Conservation (phyloP, 1,140 invertebrate species). For the Capitella teleta region DNA sequence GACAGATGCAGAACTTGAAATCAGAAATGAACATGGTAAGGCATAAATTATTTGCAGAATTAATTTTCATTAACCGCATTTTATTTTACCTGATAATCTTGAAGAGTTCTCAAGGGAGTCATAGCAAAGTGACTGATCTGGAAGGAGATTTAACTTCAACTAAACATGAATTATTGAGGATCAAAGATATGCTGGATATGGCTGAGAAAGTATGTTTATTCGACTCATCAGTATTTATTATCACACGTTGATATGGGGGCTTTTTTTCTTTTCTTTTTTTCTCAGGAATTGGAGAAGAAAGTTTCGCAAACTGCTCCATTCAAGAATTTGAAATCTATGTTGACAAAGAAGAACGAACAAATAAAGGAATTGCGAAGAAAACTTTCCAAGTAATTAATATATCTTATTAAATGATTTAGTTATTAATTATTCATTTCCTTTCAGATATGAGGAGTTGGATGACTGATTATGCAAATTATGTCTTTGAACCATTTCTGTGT, state of each 20-base stretch:
- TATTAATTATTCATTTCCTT: too few relatives aligned
- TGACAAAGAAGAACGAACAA: conserved; percentile 43
- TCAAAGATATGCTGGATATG: conserved; percentile 45
- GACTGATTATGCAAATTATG: too few relatives aligned
- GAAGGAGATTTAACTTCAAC: conserved; percentile 24
- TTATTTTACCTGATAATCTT: neutral
- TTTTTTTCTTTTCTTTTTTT: conserved; percentile 1
- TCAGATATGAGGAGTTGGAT: too few relatives aligned
- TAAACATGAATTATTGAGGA: conserved; percentile 37
- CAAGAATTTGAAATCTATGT: conserved; percentile 52
- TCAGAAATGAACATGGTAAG: too few relatives aligned
- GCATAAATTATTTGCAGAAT: too few relatives aligned
- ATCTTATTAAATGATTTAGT: too few relatives aligned
- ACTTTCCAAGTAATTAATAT: conserved; percentile 31
- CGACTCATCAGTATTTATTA: neutral
- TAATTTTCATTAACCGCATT: neutral
- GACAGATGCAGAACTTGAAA: too few relatives aligned
- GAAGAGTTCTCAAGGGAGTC: neutral
- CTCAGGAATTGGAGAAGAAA: conserved; percentile 51
- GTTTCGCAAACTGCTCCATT: conserved; percentile 49
- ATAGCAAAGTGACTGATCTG: too few relatives aligned
- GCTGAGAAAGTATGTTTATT: conserved; percentile 40
- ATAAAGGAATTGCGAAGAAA: conserved; percentile 37
- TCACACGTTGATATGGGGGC: neutral
- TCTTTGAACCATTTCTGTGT: too few relatives aligned